Conservation (phyloP, 2,113 vertebrate species). For the Podocnemis expansa region DNA sequence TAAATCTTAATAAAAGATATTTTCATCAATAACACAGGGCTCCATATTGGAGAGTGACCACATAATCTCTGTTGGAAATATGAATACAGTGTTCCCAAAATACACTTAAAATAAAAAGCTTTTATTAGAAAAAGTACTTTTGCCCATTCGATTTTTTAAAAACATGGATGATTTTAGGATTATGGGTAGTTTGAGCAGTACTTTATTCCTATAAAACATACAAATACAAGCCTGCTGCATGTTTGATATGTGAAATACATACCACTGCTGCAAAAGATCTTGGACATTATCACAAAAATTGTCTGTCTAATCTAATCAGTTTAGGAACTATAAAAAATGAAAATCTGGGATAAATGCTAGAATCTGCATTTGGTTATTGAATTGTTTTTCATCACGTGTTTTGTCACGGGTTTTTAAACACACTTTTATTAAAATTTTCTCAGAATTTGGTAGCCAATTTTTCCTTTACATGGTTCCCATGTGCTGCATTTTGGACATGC, state of each 20-base stretch:
- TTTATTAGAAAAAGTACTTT: slow-evolving; percentile 7
- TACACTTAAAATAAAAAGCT: background rate
- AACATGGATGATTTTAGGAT: background rate
- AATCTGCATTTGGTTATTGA: slow-evolving; percentile 33
- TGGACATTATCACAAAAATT: background rate
- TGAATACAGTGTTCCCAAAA: background rate
- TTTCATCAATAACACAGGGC: slow-evolving; percentile 2
- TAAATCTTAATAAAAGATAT: slow-evolving; percentile 59
- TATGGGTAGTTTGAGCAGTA: background rate
- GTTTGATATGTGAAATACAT: background rate
- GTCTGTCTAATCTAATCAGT: slow-evolving; percentile 16
- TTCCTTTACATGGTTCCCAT: background rate
- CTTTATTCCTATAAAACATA: background rate
- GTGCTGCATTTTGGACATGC: background rate
- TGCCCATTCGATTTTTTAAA: background rate
- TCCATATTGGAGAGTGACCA: background rate
- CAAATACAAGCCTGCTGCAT: background rate
- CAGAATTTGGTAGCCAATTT: background rate
- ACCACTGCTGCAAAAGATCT: slow-evolving; percentile 30
- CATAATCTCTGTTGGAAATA: background rate
- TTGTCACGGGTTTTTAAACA: background rate
- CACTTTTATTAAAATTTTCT: background rate
- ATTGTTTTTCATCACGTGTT: background rate
- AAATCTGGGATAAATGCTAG: slow-evolving; percentile 8
- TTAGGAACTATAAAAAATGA: background rate